Percentiles rank a stretch among this genome's conserved stretches.
Conservation (phyloP, 1,140 invertebrate species). For the Latrodectus geometricus region DNA sequence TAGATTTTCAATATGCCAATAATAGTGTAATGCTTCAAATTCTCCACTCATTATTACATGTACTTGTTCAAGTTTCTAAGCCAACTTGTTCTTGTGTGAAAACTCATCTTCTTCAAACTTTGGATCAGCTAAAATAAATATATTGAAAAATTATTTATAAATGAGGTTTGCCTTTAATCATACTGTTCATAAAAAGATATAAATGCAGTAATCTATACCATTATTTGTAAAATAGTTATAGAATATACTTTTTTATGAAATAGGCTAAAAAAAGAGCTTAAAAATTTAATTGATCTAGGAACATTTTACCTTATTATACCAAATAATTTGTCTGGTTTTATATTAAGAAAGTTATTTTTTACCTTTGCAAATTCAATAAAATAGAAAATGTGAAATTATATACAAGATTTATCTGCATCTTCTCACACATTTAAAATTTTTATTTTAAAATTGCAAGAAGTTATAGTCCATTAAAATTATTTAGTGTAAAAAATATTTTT, state of each 20-base stretch:
- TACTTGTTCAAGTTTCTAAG: slow-evolving; percentile 94
- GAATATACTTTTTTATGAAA: background rate
- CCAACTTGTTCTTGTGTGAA: slow-evolving; percentile 93
- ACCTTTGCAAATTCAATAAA: too few relatives aligned
- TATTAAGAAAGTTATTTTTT: too few relatives aligned
- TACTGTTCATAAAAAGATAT: background rate
- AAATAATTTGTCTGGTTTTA: too few relatives aligned
- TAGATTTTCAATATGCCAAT: slow-evolving; percentile 59
- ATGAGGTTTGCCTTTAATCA: background rate
- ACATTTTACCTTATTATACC: too few relatives aligned
- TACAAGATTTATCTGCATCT: too few relatives aligned
- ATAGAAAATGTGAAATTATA: too few relatives aligned
- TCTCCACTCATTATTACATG: slow-evolving; percentile 86
- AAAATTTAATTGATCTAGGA: background rate
- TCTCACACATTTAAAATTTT: too few relatives aligned
- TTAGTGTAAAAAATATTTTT: too few relatives aligned
- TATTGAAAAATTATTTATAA: slow-evolving; percentile 6
- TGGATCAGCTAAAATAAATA: slow-evolving; percentile 81
- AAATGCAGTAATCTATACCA: background rate
- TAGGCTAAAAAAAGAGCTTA: background rate
- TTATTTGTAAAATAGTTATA: too few relatives aligned
- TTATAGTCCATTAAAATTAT: too few relatives aligned
- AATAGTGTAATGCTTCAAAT: slow-evolving; percentile 61
- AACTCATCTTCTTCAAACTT: slow-evolving; percentile 98
- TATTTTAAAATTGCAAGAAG: too few relatives aligned